These are phyloP conservation scores for Clarias platycephalus DNA, from an alignment of 2,797 vertebrate genomes.

Conservation along the genomic window DNA sequence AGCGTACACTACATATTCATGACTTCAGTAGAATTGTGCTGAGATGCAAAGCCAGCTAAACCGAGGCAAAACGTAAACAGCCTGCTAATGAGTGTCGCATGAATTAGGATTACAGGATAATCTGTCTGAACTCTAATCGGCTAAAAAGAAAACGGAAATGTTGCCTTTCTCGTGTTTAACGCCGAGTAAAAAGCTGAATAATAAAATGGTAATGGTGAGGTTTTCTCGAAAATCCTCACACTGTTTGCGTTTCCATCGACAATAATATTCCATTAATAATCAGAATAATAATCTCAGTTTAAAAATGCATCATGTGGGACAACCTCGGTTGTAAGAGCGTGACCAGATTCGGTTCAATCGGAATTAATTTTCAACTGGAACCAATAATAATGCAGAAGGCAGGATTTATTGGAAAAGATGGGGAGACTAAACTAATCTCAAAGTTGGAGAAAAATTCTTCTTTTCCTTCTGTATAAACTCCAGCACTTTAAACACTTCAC, in stretches of 20 bases:
- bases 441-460: no score
- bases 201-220: background rate
- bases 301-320: no score
- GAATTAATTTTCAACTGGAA: no score
- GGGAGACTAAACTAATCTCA: no score
- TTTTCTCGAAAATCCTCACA: background rate
- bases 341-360: no score
- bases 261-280: no score
- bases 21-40: constrained; percentile 1
- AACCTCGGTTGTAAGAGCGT: no score
- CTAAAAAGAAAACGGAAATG: constrained; percentile 23
- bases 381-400: no score
- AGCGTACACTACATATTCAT: background rate
- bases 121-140: constrained; percentile 31
- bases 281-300: no score
- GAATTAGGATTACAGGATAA: constrained; percentile 35
- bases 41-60: constrained; percentile 20
- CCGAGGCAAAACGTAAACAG: constrained; percentile 25
- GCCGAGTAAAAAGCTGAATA: background rate
- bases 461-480: no score
- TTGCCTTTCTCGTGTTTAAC: background rate
- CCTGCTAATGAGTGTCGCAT: constrained; percentile 14
- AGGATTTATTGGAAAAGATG: no score
- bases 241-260: background rate
- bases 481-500: no score